These are phyloP conservation scores for Epizoanthus ramosus DNA, from an alignment of 92 coral and sea anemone species.

Conservation along the genomic window DNA sequence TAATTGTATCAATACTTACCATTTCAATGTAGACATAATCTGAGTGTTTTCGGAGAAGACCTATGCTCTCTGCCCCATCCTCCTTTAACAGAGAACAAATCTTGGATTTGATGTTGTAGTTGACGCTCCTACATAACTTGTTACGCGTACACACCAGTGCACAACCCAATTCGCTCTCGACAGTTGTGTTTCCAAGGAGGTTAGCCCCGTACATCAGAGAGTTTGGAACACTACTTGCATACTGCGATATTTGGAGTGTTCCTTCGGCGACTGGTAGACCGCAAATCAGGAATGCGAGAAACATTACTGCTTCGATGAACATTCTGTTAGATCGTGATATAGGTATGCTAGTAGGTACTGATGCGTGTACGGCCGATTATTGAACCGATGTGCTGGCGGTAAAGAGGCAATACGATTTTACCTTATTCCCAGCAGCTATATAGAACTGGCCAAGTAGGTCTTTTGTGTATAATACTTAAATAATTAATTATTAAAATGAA, in stretches of 20 bases:
- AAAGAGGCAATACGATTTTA: too few relatives aligned
- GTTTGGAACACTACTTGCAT: neutral
- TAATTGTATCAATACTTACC: too few relatives aligned
- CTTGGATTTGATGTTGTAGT: neutral
- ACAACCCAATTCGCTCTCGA: neutral
- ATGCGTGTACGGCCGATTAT: too few relatives aligned
- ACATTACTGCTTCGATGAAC: too few relatives aligned
- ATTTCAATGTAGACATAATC: neutral
- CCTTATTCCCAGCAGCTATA: too few relatives aligned
- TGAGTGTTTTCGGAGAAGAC: neutral
- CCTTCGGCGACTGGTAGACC: neutral
- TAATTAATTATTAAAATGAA: too few relatives aligned
- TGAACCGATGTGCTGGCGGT: too few relatives aligned
- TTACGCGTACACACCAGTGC: neutral
- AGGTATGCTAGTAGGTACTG: too few relatives aligned
- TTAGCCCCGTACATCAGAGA: neutral
- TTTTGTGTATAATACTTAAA: too few relatives aligned
- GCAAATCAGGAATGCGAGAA: neutral
- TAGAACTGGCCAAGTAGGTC: too few relatives aligned
- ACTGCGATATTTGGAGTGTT: neutral
- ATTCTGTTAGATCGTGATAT: too few relatives aligned
- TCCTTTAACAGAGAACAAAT: neutral
- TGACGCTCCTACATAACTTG: neutral
- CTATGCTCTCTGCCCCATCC: neutral
- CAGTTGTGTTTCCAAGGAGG: neutral